Evolutionary conservation across 2,888 invertebrate species (phyloP).

Genomic region (Caenorhabditis sp.): DNA sequence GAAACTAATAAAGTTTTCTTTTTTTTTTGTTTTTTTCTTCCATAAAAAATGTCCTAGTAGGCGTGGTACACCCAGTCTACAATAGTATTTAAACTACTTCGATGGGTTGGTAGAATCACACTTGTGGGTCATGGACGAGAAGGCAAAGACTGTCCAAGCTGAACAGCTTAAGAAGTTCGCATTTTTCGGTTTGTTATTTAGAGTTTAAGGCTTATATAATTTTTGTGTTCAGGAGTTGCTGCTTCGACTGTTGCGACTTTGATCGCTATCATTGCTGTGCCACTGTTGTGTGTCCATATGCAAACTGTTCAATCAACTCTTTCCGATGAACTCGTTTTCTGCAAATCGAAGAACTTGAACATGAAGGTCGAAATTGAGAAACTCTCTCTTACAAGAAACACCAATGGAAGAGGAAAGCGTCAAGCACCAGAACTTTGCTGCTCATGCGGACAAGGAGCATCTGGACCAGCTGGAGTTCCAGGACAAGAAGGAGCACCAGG

Average conservation of each 20-base stretch:
- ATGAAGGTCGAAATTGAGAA: constrained; percentile 34
- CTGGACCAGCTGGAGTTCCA: constrained; percentile 46
- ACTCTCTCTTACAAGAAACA: constrained; percentile 14
- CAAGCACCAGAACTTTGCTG: constrained; percentile 37
- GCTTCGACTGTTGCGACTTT: constrained; percentile 55
- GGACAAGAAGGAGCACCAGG: constrained; percentile 45
- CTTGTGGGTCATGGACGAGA: constrained; percentile 48
- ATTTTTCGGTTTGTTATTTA: constrained; percentile 58
- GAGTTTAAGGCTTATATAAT: background rate
- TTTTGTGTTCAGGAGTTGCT: constrained; percentile 36
- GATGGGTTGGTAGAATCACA: constrained; percentile 4
- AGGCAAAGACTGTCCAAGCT: constrained; percentile 61
- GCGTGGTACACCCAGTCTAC: background rate
- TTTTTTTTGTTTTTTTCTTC: background rate
- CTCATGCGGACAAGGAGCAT: constrained; percentile 42
- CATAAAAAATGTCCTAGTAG: background rate
- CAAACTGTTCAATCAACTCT: constrained; percentile 62
- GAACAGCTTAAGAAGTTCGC: constrained; percentile 65
- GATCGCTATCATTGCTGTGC: constrained; percentile 56
- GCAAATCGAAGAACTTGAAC: constrained; percentile 43
- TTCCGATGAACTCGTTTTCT: constrained; percentile 62
- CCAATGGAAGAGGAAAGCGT: constrained; percentile 36
- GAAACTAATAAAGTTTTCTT: background rate
- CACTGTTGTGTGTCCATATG: constrained; percentile 56
- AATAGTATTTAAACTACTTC: background rate